phyloP scores from a whole-genome alignment of 1,140 invertebrate species.

The Drosophila miranda region DNA sequence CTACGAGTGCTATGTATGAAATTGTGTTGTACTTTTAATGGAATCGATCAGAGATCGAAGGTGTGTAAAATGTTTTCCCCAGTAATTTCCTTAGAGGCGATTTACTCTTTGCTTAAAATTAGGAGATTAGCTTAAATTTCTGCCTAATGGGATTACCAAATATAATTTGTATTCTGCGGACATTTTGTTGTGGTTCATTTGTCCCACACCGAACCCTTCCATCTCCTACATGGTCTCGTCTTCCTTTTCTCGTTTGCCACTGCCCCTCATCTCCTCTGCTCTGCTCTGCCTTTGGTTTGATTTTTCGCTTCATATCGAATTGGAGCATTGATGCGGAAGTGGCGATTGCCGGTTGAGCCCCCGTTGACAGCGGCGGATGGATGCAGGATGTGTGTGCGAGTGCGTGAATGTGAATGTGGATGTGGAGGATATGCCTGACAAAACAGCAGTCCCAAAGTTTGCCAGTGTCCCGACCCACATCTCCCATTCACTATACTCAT shows the following conservation, averaged over 20 bases:
- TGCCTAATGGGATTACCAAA: no score
- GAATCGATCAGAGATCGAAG: no score
- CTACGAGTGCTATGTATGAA: no score
- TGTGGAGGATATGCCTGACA: slow-evolving; percentile 13
- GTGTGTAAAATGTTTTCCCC: no score
- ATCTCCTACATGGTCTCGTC: neutral
- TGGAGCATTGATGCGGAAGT: slow-evolving; percentile 77
- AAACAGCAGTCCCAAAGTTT: slow-evolving; percentile 46
- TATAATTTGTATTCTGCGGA: neutral
- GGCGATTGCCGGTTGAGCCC: slow-evolving; percentile 62
- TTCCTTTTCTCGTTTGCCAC: slow-evolving; percentile 9
- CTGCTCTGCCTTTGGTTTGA: slow-evolving; percentile 18
- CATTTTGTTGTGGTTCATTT: slow-evolving; percentile 2
- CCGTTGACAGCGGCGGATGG: slow-evolving; percentile 10
- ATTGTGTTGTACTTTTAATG: no score
- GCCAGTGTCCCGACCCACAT: slow-evolving; percentile 1
- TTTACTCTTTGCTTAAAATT: no score
- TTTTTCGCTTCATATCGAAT: slow-evolving; percentile 48
- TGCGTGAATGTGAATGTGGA: slow-evolving; percentile 34
- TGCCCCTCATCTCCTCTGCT: neutral
- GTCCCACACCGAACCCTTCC: neutral
- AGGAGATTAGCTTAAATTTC: no score
- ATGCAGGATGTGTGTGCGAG: slow-evolving; percentile 48
- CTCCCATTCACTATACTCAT: slow-evolving; percentile 3
- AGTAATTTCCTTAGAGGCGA: no score